Conservation (phyloP, 2,888 invertebrate species). For the Microctonus aethiopoides region DNA sequence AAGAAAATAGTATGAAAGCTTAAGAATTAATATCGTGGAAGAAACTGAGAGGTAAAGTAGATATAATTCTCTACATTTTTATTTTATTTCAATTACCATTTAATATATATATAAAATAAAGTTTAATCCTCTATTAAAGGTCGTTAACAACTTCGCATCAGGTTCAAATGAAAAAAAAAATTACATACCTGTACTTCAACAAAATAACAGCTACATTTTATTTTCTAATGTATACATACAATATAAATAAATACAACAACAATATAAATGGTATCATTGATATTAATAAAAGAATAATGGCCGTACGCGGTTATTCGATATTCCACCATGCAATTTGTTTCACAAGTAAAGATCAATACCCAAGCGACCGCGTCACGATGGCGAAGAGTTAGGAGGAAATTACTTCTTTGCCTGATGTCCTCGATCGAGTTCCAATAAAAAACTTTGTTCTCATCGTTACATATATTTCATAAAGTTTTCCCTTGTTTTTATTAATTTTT, state of each 20-base stretch:
- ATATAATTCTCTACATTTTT: not conserved
- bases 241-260: no score
- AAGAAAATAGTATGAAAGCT: not conserved
- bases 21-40: not conserved
- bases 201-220: no score
- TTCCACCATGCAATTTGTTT: constrained; percentile 1
- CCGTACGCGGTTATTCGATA: not conserved
- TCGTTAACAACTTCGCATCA: not conserved
- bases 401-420: not conserved
- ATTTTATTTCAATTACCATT: not conserved
- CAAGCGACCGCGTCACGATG: not conserved
- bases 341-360: not conserved
- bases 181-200: no score
- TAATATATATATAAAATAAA: not conserved
- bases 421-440: not conserved
- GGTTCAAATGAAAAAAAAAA: not conserved
- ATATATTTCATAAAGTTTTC: not conserved
- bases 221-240: no score
- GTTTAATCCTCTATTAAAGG: not conserved
- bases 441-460: not conserved
- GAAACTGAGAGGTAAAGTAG: not conserved
- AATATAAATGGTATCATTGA: not conserved
- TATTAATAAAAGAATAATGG: not conserved
- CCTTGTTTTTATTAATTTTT: not conserved
- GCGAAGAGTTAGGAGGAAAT: not conserved